Percentiles rank a stretch among this genome's conserved stretches.
Evolutionary conservation across 2,113 vertebrate genomes (phyloP).

Genomic region (Sinocyclocheilus grahami): DNA sequence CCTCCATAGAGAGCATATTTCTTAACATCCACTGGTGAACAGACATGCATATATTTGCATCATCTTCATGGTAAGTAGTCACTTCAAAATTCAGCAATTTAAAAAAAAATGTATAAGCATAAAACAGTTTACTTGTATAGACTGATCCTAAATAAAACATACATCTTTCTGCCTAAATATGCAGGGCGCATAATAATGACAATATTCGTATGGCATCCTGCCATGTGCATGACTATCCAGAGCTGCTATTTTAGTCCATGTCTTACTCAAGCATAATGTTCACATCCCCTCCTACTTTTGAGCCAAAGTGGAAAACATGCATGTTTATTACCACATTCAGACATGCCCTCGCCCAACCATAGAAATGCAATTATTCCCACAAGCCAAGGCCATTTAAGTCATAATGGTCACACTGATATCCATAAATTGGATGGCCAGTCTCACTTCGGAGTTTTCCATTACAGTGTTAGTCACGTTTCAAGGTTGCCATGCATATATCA

Average conservation of each 20-base stretch:
- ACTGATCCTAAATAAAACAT: neutral
- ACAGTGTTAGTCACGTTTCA: slow-evolving; percentile 41
- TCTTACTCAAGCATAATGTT: slow-evolving; percentile 7
- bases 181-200: neutral
- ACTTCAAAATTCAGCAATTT: neutral
- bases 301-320: slow-evolving; percentile 21
- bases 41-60: neutral
- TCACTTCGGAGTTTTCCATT: slow-evolving; percentile 18
- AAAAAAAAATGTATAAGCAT: neutral
- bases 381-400: slow-evolving; percentile 32
- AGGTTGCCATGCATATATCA: slow-evolving; percentile 15
- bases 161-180: neutral
- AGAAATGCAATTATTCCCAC: slow-evolving; percentile 41
- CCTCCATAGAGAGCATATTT: neutral
- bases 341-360: neutral
- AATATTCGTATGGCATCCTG: neutral
- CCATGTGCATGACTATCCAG: neutral
- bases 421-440: slow-evolving; percentile 39
- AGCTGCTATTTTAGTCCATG: neutral
- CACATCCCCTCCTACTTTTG: slow-evolving; percentile 26
- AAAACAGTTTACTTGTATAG: neutral
- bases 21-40: neutral
- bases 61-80: neutral
- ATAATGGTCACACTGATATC: slow-evolving; percentile 43
- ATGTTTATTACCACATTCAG: slow-evolving; percentile 28